Conservation (phyloP, 2,888 invertebrate genomes). For the Polymixis flavicincta region DNA sequence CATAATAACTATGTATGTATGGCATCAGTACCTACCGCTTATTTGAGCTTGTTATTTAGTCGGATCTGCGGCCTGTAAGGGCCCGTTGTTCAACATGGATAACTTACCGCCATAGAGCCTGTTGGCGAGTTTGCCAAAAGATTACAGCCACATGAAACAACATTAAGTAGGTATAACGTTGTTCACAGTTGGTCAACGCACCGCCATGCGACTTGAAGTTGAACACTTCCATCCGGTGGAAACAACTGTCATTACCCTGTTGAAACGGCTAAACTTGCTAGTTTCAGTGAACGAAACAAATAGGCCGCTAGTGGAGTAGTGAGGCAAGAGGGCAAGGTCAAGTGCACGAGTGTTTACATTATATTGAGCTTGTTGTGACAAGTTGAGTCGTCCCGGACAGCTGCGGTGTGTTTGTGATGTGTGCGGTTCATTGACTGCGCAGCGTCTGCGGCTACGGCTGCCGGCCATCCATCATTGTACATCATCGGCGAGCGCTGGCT, state of each 20-base stretch:
- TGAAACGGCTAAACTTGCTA: neutral
- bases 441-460: constrained; percentile 19
- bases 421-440: constrained; percentile 19
- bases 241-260: neutral
- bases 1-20: too few relatives aligned
- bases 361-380: constrained; percentile 41
- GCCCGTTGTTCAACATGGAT: neutral
- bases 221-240: neutral
- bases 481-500: constrained; percentile 2
- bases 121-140: neutral
- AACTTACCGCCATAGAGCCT: neutral
- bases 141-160: neutral
- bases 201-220: neutral
- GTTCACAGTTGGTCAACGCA: too few relatives aligned
- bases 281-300: neutral
- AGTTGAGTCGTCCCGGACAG: constrained; percentile 18
- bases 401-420: constrained; percentile 8
- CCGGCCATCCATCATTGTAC: constrained; percentile 27
- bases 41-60: neutral
- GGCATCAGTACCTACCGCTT: neutral
- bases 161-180: constrained; percentile 72
- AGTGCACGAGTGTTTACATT: constrained; percentile 32
- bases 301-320: neutral
- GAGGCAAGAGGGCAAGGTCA: constrained; percentile 25
- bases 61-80: too few relatives aligned